Conservation (phyloP, 2,888 invertebrate species). For the Folsomia manolachei region DNA sequence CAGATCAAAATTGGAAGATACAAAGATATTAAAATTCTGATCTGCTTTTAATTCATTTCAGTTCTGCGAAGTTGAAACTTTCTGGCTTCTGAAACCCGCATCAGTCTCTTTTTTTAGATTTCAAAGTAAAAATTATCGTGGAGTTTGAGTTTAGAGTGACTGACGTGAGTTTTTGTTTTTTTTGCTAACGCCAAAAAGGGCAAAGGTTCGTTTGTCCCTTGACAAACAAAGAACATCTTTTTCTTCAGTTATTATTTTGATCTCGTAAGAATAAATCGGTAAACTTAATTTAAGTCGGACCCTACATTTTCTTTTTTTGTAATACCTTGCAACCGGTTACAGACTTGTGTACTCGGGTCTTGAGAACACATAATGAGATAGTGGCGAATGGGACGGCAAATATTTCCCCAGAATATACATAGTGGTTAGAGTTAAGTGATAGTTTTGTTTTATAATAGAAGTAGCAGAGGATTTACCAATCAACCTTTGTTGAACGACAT, state of each 20-base stretch:
- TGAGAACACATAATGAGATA: conserved; percentile 30
- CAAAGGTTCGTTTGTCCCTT: no score
- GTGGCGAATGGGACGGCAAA: conserved; percentile 49
- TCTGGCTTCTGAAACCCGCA: background rate
- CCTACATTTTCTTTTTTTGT: conserved; percentile 7
- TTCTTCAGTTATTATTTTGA: background rate
- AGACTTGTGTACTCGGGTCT: conserved; percentile 12
- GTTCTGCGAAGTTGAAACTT: background rate
- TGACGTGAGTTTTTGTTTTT: background rate
- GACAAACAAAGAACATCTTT: no score
- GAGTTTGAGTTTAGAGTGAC: background rate
- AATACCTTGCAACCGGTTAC: conserved; percentile 20
- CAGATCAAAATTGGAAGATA: conserved; percentile 8
- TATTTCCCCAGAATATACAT: conserved; percentile 29
- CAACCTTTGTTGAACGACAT: no score
- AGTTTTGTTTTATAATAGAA: no score
- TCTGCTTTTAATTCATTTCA: background rate
- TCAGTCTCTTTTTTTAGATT: background rate
- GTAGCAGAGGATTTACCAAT: conserved; percentile 7
- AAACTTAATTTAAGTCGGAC: conserved; percentile 13
- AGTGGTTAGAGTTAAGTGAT: no score
- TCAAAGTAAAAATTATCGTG: background rate
- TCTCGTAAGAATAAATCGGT: conserved; percentile 16
- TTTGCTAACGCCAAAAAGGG: no score
- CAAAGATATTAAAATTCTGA: background rate